phyloP scores from a whole-genome alignment of 2,797 vertebrate genomes.

The Holocentrus rufus region DNA sequence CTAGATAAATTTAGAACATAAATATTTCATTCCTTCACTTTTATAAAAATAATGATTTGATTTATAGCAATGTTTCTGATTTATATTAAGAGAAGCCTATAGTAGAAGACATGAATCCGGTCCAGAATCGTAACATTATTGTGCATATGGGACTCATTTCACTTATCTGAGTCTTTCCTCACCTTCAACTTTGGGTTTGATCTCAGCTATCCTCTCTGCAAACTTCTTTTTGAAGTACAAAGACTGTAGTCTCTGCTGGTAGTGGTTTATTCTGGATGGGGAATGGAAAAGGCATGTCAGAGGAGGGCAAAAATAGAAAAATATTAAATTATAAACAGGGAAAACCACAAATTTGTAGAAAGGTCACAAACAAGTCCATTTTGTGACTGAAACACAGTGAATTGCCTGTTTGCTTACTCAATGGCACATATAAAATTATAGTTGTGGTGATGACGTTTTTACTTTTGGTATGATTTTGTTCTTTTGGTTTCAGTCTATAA shows the following conservation, averaged over 20 bases:
- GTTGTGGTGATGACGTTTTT: conserved; percentile 52
- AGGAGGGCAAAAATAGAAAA: conserved; percentile 46
- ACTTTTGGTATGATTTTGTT: conserved; percentile 58
- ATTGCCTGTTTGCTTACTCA: conserved; percentile 17
- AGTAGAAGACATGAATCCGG: too few species aligned
- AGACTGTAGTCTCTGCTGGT: conserved; percentile 95
- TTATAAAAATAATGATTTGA: not conserved
- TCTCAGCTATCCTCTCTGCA: conserved; percentile 95
- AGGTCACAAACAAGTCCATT: conserved; percentile 55
- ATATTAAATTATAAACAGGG: conserved; percentile 61
- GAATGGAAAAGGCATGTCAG: conserved; percentile 54
- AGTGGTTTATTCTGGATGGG: conserved; percentile 93
- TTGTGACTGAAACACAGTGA: conserved; percentile 26
- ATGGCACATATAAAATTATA: conserved; percentile 38
- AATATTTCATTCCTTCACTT: too few species aligned
- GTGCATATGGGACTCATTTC: not conserved
- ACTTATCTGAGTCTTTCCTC: conserved; percentile 7
- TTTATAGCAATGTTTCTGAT: not conserved
- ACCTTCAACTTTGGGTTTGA: conserved; percentile 99
- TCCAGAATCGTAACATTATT: too few species aligned
- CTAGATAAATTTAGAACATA: not conserved
- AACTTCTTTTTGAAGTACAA: conserved; percentile 99
- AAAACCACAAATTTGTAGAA: conserved; percentile 58
- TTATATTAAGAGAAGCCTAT: conserved; percentile 5
- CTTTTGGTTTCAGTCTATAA: conserved; percentile 39